Evolutionary conservation across 2,797 vertebrate genomes (phyloP).

Genomic region (Rousettus madagascariensis): DNA sequence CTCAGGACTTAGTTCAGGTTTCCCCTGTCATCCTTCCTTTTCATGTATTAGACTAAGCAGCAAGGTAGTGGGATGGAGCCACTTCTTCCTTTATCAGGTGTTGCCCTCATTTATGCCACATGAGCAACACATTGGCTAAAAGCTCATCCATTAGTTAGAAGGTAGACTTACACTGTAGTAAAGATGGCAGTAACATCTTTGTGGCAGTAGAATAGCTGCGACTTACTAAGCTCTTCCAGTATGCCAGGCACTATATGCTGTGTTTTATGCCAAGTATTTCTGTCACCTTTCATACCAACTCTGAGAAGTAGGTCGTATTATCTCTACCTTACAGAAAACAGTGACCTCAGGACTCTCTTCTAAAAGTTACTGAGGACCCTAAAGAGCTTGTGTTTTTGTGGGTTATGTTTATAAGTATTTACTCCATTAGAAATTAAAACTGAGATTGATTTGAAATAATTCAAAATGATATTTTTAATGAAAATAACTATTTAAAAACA

Average conservation of each 20-base stretch:
- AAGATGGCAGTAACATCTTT: background rate
- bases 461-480: background rate
- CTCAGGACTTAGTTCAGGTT: slow-evolving; percentile 25
- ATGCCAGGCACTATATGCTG: background rate
- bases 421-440: slow-evolving; percentile 3
- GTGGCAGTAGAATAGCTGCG: background rate
- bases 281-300: background rate
- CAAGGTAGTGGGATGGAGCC: background rate
- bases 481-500: background rate
- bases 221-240: background rate
- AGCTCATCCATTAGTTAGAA: background rate
- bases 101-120: background rate
- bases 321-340: background rate
- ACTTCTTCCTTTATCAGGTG: background rate
- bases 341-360: background rate
- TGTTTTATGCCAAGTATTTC: background rate
- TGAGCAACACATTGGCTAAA: background rate
- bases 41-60: background rate
- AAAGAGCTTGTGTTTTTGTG: background rate
- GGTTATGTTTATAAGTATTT: background rate
- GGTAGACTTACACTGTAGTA: background rate
- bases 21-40: background rate
- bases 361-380: background rate
- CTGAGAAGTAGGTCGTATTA: background rate
- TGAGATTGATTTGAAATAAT: background rate